These are phyloP conservation scores for Prionailurus bengalensis DNA, from an alignment of 2,113 vertebrate genomes.

Conservation along the genomic window DNA sequence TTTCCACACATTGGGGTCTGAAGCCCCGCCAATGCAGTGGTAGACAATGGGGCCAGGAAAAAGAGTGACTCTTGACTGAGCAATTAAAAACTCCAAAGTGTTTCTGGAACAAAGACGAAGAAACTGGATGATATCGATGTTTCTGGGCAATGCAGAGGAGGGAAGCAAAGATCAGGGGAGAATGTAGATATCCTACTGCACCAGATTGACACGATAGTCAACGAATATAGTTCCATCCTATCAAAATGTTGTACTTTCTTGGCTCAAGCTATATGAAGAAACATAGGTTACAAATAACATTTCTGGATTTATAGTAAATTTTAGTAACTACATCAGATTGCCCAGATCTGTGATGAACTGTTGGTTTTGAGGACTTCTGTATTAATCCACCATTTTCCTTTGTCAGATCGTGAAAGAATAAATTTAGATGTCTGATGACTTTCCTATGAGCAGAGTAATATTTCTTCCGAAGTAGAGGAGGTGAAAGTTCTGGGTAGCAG, in stretches of 20 bases:
- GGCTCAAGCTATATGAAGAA: background rate
- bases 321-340: background rate
- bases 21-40: background rate
- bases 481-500: background rate
- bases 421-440: background rate
- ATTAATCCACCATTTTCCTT: background rate
- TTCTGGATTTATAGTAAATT: background rate
- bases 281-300: rapidly evolving
- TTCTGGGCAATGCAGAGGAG: background rate
- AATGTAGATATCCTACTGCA: rapidly evolving
- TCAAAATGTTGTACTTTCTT: background rate
- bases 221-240: rapidly evolving
- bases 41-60: background rate
- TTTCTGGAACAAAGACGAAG: background rate
- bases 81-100: background rate
- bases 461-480: background rate
- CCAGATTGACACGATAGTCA: background rate
- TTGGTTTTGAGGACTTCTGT: background rate
- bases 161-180: background rate
- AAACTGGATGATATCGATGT: background rate
- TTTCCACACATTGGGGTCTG: rapidly evolving
- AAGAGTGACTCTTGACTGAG: background rate
- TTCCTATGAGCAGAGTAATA: background rate
- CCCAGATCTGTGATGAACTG: background rate
- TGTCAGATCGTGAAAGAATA: background rate